Evolutionary conservation across 2,888 invertebrate species (phyloP).

Genomic region (Parasteatoda lunata): DNA sequence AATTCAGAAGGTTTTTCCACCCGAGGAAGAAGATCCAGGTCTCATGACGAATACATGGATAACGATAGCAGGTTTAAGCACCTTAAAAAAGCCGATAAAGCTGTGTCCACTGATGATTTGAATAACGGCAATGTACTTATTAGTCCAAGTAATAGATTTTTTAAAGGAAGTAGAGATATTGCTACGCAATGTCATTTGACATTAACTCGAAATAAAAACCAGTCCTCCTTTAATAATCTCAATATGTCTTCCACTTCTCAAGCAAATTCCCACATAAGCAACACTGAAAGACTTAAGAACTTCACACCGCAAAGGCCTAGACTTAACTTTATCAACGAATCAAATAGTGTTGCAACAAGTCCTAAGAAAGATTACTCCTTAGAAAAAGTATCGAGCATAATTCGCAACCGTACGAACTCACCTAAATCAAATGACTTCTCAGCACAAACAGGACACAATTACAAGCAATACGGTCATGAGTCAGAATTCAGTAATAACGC

Average conservation of each 20-base stretch:
- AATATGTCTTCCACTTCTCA: neutral
- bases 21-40: constrained; percentile 37
- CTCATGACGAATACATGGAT: constrained; percentile 45
- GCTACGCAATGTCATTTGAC: constrained; percentile 53
- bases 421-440: neutral
- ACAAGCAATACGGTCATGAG: constrained; percentile 6
- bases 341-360: neutral
- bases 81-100: constrained; percentile 39
- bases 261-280: neutral
- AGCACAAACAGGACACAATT: neutral
- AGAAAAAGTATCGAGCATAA: constrained; percentile 2
- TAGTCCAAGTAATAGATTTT: constrained; percentile 13
- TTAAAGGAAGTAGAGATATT: constrained; percentile 39
- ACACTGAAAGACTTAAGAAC: constrained; percentile 15
- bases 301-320: constrained; percentile 1
- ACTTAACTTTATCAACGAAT: neutral
- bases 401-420: neutral
- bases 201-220: constrained; percentile 14
- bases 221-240: neutral
- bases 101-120: constrained; percentile 51
- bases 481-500: neutral
- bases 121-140: neutral
- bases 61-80: constrained; percentile 21
- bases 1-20: neutral
- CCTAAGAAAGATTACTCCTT: constrained; percentile 19